phyloP scores from a whole-genome alignment of 2,888 invertebrate genomes.

The Temnothorax ravouxi region DNA sequence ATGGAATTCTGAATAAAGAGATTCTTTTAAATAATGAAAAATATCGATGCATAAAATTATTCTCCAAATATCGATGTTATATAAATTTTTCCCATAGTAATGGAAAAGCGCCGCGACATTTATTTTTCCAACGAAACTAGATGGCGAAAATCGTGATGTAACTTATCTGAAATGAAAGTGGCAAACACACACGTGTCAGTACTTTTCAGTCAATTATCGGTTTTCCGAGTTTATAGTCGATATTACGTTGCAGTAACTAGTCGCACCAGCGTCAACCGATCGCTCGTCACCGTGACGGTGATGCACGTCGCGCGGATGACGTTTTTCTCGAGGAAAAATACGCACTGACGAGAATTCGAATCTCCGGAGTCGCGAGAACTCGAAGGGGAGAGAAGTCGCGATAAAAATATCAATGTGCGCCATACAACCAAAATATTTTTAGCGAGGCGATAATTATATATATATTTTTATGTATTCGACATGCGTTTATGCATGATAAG shows the following conservation, averaged over 20 bases:
- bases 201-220: conserved; percentile 52
- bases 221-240: conserved; percentile 41
- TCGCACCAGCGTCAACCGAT: conserved; percentile 26
- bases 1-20: not conserved
- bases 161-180: conserved; percentile 26
- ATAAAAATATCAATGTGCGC: conserved; percentile 50
- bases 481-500: conserved; percentile 2
- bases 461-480: not conserved
- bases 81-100: not conserved
- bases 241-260: conserved; percentile 37
- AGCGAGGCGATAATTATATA: conserved; percentile 42
- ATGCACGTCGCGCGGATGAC: conserved; percentile 16
- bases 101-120: not conserved
- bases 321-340: conserved; percentile 40
- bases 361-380: conserved; percentile 22
- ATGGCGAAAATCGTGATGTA: conserved; percentile 21
- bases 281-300: conserved; percentile 21
- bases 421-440: conserved; percentile 48
- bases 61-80: not conserved
- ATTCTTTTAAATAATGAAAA: conserved; percentile 8
- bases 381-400: conserved; percentile 15
- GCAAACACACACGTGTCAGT: conserved; percentile 19
- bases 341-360: conserved; percentile 24
- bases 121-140: not conserved
- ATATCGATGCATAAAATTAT: not conserved